A percentile compares a stretch with the other conserved stretches of the same genome.
Conservation (phyloP, 2,888 invertebrate species). For the Orthonevra nobilis region DNA sequence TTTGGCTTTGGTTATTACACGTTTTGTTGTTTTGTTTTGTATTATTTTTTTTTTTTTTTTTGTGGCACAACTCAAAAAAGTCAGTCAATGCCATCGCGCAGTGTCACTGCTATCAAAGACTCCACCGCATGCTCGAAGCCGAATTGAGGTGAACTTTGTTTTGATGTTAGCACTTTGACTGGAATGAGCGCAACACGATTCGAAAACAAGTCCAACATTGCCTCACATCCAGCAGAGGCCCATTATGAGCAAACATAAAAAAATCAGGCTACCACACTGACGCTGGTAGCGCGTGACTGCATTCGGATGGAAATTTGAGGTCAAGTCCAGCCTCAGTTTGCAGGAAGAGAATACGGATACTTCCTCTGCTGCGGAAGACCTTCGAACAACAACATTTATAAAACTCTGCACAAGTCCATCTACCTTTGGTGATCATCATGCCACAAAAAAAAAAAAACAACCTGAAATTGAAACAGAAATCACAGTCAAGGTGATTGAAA, state of each 20-base stretch:
- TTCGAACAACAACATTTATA: conserved; percentile 18
- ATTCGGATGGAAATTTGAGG: not conserved
- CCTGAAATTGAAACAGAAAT: conserved; percentile 14
- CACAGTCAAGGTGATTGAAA: conserved; percentile 52
- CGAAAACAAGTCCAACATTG: conserved; percentile 24
- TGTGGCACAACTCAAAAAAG: conserved; percentile 44
- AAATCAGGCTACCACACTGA: no score
- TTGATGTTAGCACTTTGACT: conserved; percentile 17
- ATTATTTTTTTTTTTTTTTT: conserved; percentile 24
- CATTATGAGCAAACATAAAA: conserved; percentile 18
- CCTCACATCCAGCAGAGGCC: no score
- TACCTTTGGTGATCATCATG: conserved; percentile 22
- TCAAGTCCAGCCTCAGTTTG: not conserved
- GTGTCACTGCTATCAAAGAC: conserved; percentile 15
- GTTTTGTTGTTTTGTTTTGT: conserved; percentile 25
- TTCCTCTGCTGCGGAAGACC: conserved; percentile 17
- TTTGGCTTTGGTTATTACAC: conserved; percentile 15
- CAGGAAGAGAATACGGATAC: not conserved
- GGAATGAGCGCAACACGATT: conserved; percentile 10
- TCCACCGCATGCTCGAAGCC: not conserved
- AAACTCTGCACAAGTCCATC: conserved; percentile 33
- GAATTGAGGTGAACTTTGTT: conserved; percentile 53
- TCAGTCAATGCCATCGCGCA: conserved; percentile 56
- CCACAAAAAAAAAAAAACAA: conserved; percentile 15
- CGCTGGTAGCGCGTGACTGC: not conserved